Evolutionary conservation across 1,140 invertebrate species (phyloP).

Genomic region (Chironomus striatipennis): DNA sequence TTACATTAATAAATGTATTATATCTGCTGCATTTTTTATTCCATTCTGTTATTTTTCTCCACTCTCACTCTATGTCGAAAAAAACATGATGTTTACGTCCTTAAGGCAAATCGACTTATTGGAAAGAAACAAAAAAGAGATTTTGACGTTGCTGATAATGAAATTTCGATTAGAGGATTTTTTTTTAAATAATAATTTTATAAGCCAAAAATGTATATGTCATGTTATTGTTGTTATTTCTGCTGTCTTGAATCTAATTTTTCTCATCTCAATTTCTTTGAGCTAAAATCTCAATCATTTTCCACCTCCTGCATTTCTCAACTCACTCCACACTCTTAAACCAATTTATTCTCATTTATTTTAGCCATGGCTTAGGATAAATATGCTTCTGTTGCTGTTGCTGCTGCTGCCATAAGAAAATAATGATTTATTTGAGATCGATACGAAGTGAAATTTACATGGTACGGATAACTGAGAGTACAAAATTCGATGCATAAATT

Average conservation of each 20-base stretch:
- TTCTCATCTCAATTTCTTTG: conserved; percentile 4
- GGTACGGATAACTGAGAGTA: not conserved
- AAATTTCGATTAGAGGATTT: conserved; percentile 8
- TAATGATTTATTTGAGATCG: conserved; percentile 20
- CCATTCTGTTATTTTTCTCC: no score
- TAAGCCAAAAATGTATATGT: not conserved
- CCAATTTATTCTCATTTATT: not conserved
- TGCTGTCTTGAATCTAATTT: conserved; percentile 20
- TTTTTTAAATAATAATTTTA: not conserved
- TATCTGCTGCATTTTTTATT: no score
- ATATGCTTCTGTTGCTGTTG: not conserved
- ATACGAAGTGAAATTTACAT: not conserved
- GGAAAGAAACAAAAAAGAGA: not conserved
- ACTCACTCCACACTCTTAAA: not conserved
- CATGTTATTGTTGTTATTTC: not conserved
- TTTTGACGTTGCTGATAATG: conserved; percentile 11
- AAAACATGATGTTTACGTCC: conserved; percentile 4
- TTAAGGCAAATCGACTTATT: not conserved
- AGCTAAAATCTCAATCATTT: not conserved
- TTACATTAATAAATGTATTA: no score
- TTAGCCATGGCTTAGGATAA: conserved; percentile 13
- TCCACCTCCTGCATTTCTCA: not conserved
- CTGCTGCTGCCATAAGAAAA: not conserved
- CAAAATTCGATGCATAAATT: conserved; percentile 21
- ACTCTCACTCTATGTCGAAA: no score